A percentile compares a stretch with the other conserved stretches of the same genome.
These are phyloP conservation scores for Kryphioiulus occultus DNA, from an alignment of 2,888 invertebrate species.

Conservation along the genomic window DNA sequence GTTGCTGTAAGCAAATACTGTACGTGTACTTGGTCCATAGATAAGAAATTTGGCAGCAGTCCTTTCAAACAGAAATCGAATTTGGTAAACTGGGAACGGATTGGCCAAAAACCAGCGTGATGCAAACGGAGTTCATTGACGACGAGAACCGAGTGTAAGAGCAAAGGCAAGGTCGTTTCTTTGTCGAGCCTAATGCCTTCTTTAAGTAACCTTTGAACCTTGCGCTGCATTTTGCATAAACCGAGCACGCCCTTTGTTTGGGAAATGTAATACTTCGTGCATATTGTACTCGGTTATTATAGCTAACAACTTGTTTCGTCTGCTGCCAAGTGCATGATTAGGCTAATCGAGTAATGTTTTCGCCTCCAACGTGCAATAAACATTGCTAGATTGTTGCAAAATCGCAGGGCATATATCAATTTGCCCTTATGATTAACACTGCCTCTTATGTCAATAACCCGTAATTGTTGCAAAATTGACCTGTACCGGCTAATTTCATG, in stretches of 20 bases:
- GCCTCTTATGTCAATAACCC: constrained; percentile 36
- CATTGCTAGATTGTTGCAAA: constrained; percentile 19
- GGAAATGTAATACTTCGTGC: background rate
- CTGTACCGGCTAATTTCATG: constrained; percentile 8
- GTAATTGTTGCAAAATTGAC: constrained; percentile 40
- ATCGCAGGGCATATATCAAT: constrained; percentile 31
- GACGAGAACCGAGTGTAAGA: too few relatives aligned
- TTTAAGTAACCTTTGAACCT: background rate
- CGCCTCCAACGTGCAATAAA: constrained; percentile 28
- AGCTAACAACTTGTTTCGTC: background rate
- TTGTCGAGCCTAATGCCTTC: background rate
- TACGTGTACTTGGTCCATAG: too few relatives aligned
- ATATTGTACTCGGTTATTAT: background rate
- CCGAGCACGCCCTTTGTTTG: background rate
- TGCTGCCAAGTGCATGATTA: constrained; percentile 3
- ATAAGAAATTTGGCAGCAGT: too few relatives aligned
- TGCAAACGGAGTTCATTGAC: too few relatives aligned
- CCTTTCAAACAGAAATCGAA: too few relatives aligned
- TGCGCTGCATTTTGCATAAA: background rate
- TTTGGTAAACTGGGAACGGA: too few relatives aligned
- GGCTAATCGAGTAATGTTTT: constrained; percentile 32
- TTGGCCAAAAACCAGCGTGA: too few relatives aligned
- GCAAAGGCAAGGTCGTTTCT: background rate
- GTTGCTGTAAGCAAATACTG: too few relatives aligned
- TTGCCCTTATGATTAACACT: constrained; percentile 32